Conservation (phyloP, 2,888 invertebrate genomes). For the Nomada ruficornis region DNA sequence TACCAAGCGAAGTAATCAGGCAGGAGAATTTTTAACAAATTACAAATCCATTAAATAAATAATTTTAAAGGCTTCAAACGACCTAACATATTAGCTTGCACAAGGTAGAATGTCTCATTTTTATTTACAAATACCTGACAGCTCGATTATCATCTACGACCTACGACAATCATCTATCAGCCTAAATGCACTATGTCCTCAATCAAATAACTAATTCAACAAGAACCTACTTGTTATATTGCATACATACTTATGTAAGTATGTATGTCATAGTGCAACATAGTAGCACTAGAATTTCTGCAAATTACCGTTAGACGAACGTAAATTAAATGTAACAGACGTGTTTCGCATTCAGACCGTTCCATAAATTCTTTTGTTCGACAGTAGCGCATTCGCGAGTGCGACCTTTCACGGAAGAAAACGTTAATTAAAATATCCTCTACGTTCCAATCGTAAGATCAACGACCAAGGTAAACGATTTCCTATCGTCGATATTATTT, state of each 20-base stretch:
- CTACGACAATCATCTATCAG: neutral
- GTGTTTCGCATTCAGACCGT: neutral
- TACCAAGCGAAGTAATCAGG: neutral
- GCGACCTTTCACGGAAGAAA: conserved; percentile 7
- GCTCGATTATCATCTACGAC: neutral
- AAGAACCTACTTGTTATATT: too few relatives aligned
- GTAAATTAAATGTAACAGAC: neutral
- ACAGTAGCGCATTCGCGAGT: neutral
- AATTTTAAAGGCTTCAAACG: too few relatives aligned
- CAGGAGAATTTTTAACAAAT: neutral
- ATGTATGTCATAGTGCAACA: neutral
- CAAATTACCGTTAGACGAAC: neutral
- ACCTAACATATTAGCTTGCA: neutral
- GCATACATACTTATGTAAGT: too few relatives aligned
- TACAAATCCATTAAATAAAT: neutral
- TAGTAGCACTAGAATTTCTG: neutral
- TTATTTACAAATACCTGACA: neutral
- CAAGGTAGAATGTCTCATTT: neutral
- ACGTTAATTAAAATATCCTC: conserved; percentile 41
- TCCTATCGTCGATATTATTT: neutral
- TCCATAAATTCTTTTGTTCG: neutral
- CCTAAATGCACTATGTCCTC: neutral
- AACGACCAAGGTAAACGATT: conserved; percentile 2
- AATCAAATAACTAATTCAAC: neutral
- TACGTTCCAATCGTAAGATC: conserved; percentile 30